Evolutionary conservation across 1,140 invertebrate species (phyloP).

Genomic region (Heliconius himera): DNA sequence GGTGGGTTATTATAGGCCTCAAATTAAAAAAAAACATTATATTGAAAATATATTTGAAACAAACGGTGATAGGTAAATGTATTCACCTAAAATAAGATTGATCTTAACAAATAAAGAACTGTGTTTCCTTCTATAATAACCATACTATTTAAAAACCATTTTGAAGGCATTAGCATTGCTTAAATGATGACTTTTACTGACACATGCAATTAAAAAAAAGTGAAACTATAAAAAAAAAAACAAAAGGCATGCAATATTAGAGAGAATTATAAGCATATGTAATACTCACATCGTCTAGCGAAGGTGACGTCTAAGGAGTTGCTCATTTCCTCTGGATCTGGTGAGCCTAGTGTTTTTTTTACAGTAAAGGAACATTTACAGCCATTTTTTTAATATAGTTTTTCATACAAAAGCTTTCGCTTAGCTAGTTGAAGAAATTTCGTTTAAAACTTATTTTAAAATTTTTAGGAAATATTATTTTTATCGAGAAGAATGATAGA

Average conservation of each 20-base stretch:
- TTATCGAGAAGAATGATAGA: no score
- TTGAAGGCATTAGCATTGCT: no score
- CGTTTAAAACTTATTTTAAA: no score
- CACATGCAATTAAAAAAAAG: background rate
- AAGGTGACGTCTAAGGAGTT: slow-evolving; percentile 55
- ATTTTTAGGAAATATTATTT: no score
- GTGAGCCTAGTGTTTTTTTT: slow-evolving; percentile 51
- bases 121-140: no score
- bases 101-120: no score
- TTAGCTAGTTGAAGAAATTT: background rate
- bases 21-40: background rate
- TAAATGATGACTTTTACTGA: background rate
- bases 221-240: background rate
- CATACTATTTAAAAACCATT: background rate
- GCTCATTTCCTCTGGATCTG: slow-evolving; percentile 55
- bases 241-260: background rate
- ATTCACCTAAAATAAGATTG: no score
- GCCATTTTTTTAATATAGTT: background rate
- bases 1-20: background rate
- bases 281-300: slow-evolving; percentile 55
- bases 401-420: background rate
- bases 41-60: no score
- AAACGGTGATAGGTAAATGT: no score
- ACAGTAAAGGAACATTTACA: slow-evolving; percentile 13
- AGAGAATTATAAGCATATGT: background rate